These are phyloP conservation scores for Lagodon rhomboides DNA, from an alignment of 2,797 vertebrate species.

Conservation along the genomic window DNA sequence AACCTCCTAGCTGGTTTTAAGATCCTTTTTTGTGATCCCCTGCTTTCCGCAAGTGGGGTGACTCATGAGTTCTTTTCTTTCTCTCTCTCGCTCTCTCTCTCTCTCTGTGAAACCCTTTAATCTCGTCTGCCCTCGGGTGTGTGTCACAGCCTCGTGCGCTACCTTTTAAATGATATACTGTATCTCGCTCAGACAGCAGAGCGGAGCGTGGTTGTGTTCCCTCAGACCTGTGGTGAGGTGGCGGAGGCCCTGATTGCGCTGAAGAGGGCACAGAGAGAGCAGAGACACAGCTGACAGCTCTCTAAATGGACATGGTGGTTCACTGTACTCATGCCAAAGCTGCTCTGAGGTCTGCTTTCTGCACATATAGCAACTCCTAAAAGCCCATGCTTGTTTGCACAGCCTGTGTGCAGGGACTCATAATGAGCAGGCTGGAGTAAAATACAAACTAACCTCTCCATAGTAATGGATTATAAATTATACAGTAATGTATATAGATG, in stretches of 20 bases:
- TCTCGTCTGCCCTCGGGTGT: constrained; percentile 30
- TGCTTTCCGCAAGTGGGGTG: constrained; percentile 21
- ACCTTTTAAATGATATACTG: constrained; percentile 51
- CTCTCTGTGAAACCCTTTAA: constrained; percentile 49
- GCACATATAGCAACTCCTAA: constrained; percentile 24
- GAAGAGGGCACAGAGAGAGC: constrained; percentile 48
- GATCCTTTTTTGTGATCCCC: constrained; percentile 26
- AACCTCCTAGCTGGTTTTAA: constrained; percentile 33
- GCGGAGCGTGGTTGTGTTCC: constrained; percentile 36
- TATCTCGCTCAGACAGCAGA: constrained; percentile 44
- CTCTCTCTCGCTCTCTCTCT: constrained; percentile 24
- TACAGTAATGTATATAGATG: not conserved
- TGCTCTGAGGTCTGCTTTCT: constrained; percentile 27
- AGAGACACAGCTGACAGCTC: constrained; percentile 48
- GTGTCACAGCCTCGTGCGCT: constrained; percentile 18
- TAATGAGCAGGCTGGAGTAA: not conserved
- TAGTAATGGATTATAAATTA: not conserved
- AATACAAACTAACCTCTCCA: not conserved
- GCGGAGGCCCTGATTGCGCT: constrained; percentile 44
- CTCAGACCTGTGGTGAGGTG: constrained; percentile 37
- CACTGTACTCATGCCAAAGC: constrained; percentile 31
- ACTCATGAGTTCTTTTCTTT: constrained; percentile 37
- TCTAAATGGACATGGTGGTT: constrained; percentile 57
- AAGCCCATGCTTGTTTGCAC: constrained; percentile 1
- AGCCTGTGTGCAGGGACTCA: not conserved